phyloP scores from a whole-genome alignment of 2,888 invertebrate genomes.

The Zhuqinia jingwanae region DNA sequence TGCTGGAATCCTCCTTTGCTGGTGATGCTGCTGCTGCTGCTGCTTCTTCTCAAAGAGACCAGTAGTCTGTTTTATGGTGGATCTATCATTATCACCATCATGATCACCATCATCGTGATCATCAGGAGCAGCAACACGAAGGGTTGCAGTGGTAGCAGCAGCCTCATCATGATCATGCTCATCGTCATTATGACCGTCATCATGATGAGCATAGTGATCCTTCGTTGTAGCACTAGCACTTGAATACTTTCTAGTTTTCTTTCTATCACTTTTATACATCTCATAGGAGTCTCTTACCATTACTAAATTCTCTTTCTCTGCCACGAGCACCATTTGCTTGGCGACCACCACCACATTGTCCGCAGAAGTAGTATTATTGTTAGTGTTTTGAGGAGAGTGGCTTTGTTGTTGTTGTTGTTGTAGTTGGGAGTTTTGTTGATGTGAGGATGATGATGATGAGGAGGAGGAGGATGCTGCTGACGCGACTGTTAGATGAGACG shows the following conservation, averaged over 20 bases:
- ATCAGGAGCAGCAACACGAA: neutral
- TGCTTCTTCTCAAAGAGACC: conserved; percentile 55
- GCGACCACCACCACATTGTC: neutral
- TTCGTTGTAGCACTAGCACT: neutral
- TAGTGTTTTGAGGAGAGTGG: neutral
- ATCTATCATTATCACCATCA: conserved; percentile 56
- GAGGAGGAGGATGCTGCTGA: neutral
- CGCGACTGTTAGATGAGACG: neutral
- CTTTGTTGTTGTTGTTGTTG: too few relatives aligned
- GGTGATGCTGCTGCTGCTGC: conserved; percentile 25
- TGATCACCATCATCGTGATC: conserved; percentile 27
- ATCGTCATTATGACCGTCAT: neutral
- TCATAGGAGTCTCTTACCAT: neutral
- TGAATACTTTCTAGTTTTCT: conserved; percentile 14
- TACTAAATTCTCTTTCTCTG: neutral
- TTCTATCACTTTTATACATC: conserved; percentile 36
- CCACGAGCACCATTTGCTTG: neutral
- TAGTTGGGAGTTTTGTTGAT: neutral
- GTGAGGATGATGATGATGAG: neutral
- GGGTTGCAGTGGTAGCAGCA: neutral
- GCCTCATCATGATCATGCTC: neutral
- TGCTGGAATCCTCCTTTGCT: conserved; percentile 2
- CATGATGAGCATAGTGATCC: neutral
- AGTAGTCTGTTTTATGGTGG: conserved; percentile 29
- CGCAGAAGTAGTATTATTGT: neutral